Base-by-base conservation (phyloP, 1,140 invertebrate genomes). In the Solenopsis fugax region DNA sequence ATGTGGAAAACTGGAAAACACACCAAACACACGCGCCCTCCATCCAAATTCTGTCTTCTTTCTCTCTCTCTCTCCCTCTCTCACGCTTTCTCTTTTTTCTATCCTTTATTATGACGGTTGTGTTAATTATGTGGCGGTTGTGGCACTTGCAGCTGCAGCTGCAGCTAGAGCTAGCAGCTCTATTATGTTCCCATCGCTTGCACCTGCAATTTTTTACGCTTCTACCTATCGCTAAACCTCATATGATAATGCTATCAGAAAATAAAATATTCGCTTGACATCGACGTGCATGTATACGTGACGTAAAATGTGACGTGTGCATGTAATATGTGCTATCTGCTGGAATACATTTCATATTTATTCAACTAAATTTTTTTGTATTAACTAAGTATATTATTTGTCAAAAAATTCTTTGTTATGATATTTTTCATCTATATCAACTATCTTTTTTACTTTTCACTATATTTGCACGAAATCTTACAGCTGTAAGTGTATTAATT, bases 191-290 rank as follows among this genome's bases (percentile, higher is more conserved):
- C n/a, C 37, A 21, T 21, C 4, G 13, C 34, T 37, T 16, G 37
- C 64, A 67, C 37, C 64, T 67, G 64, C 64, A 67, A 67, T 67
- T 37, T n/a, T 67, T 67, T 67, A 21, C 13, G n/a, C 0, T 13
- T 12, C 4, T 21, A 45, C 10, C n/a, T 45, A n/a, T 67, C 37
- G 64, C 41, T 65, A 65, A 65, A 65, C 7, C 62, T 13, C 16
- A 4, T n/a, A 6, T 13, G 60, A 62, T 62, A 62, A 62, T 16
- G 16, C 13, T 64, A 18, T 64, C 60, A 12, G 18, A 41, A 65
- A 41, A 18, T 4, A 62, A 64, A 41, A 41, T 52, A 12, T 18
- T 37, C 16, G 60, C 16, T 24, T 64, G 62, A 64, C 29, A 29
- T 37, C 16, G 16, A 48, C 7, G 10, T 2, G 48, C 48, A 48